Evolutionary conservation across 2,888 invertebrate genomes (phyloP), one percentile per base, ranked within the genome.

Genomic region (Labia minor): DNA sequence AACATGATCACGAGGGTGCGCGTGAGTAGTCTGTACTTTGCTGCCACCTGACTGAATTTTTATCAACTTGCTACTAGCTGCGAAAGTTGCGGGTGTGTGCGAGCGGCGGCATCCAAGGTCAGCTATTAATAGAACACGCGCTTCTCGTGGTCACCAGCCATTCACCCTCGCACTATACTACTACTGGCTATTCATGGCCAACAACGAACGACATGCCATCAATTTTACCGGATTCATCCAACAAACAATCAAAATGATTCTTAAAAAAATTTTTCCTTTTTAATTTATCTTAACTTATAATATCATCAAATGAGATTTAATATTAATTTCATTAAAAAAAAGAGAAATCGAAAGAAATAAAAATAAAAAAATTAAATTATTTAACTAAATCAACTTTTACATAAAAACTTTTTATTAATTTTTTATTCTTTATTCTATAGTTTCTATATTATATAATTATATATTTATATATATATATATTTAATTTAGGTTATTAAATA

Each of bases 1-100:
- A 62, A 64, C 67, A 21, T 49, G 61, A 62, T 69, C 70, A 69
- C 65, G 66, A 71, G 71, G 66, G 66, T 19, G 71, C 70, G 70
- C 67, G 10, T 21, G 11, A 14, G 14, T 19, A 11, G 49, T 18
- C 26, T 11, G 11, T 37, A 21, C n/a, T 11, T 37, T 67, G 65
- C 68, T 68, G 68, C 68, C 62, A 63, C 65, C 6, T 19, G 63
- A 16, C 21, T 26, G n/a, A n/a, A 33, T n/a, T 21, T 26, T 26
- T 8, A n/a, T n/a, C n/a, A n/a, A n/a, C n/a, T n/a, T n/a, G n/a
- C n/a, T n/a, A n/a, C n/a, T n/a, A n/a, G n/a, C n/a, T n/a, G n/a
- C n/a, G n/a, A n/a, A n/a, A n/a, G 26, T 26, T 18, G 33, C 64
- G 18, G n/a, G n/a, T 21, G 64, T n/a, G 19, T 33, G 64, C 64